Base-by-base conservation (phyloP, 2,888 invertebrate genomes). In the Aphelenchoides bicaudatus region DNA sequence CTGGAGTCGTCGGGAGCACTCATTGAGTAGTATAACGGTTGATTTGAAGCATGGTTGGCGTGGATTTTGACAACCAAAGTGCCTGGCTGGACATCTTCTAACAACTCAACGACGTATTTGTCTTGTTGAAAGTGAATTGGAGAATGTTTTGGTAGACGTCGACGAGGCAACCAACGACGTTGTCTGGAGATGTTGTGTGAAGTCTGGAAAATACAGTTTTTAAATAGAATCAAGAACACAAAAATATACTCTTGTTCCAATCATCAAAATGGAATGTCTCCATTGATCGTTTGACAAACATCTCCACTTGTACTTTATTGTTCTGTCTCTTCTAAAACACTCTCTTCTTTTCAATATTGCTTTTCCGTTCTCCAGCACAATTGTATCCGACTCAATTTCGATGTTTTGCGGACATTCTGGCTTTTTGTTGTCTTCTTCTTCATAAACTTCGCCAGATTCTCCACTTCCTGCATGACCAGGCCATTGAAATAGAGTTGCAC, bases 61-160 rank as follows among this genome's bases (percentile, higher is more conserved):
- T 66, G 62, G 5, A 76, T 69, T 16, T 64, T 64, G 28, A 68
- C 66, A 3, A 76, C 66, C 2, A 65, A 30, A 0, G 67, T 64
- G 10, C 66, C 65, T 13, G 74, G 62, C 25, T 64, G 55, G 23
- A 67, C 64, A 56, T 73, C 70, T 59, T 76, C 76, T 21, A 63
- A 54, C 5, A 76, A 43, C 29, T 76, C 73, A 54, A 62, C 65
- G 16, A 72, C 66, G 53, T 76, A 76, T 51, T 72, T 71, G 63
- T 76, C 73, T 49, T 76, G 73, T 58, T 71, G 67, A 59, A 76
- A 76, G 57, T 73, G 75, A 53, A 76, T 75, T 19, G 67, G 64
- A 23, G 62, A 68, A 16, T 69, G 53, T 37, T 71, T 62, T 1
- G 75, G 74, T 63, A 74, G 73, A 28, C 76, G 62, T 5, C 76